Base-by-base conservation (phyloP, 2,797 vertebrate species). In the Sebastes baramenuke region DNA sequence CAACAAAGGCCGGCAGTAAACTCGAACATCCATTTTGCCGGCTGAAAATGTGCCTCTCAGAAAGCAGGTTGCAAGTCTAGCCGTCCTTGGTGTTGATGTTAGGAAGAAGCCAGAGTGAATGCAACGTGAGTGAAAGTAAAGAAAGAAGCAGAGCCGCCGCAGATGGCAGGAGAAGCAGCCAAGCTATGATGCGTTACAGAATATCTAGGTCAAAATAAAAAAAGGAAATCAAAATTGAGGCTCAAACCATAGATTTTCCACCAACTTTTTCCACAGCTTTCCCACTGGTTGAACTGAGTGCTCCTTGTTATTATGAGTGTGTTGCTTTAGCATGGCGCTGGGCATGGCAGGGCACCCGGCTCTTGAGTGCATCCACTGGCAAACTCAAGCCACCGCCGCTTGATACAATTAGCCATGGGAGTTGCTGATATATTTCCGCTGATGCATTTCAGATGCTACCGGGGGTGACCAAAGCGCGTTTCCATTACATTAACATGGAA, bases 241-340 rank as follows among this genome's bases (percentile, higher is more conserved):
- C 87, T 89, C 62, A 82, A 90, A 89, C 80, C 79, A 78, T 80
- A 93, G 88, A 84, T 92, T 93, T 85, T 95, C 96, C 96, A 97
- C 96, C 95, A 94, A 89, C 94, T 95, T 94, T 93, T 95, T 95
- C 92, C 93, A 93, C 92, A 92, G 78, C 90, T 92, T 83, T 94
- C 90, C 95, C 30, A 90, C 89, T 61, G 90, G 86, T 58, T 92
- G 88, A 82, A 82, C 86, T 3, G 85, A 90, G 85, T 76, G 88
- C 89, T 91, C 89, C 87, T 90, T 87, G 89, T 88, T 85, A 88
- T 89, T 87, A 88, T 71, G 87, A 81, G 83, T 61, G 82, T 86
- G 91, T 80, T 79, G 87, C 84, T 77, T 93, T 86, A 92, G 92
- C 93, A 91, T 91, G 92, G 91, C 90, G 85, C 82, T 83, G 88